These are phyloP conservation scores for Orchestia grillus DNA, from an alignment of 1,140 invertebrate genomes.

Conservation along the genomic window DNA sequence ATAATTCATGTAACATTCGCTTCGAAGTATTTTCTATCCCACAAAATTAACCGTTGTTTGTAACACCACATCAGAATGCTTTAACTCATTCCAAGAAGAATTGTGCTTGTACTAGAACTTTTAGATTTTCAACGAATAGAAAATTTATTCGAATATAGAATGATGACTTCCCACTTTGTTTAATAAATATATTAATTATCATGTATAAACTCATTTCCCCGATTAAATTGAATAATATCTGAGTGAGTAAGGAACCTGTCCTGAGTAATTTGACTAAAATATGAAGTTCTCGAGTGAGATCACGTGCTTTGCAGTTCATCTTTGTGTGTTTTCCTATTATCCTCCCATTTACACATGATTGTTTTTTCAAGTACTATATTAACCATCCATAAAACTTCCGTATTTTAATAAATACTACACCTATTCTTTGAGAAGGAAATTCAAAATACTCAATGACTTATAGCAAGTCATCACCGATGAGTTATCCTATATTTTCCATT, in stretches of 20 bases:
- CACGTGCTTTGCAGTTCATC: too few relatives aligned
- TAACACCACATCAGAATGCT: background rate
- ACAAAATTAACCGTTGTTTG: background rate
- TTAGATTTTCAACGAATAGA: background rate
- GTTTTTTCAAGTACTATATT: too few relatives aligned
- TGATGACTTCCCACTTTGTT: background rate
- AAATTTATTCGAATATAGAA: background rate
- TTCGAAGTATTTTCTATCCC: background rate
- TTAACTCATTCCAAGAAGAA: background rate
- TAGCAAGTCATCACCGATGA: too few relatives aligned
- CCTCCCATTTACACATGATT: too few relatives aligned
- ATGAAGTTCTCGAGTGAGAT: background rate
- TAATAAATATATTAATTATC: background rate
- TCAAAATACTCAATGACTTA: too few relatives aligned
- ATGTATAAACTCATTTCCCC: background rate
- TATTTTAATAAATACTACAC: too few relatives aligned
- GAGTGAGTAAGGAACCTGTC: background rate
- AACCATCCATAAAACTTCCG: too few relatives aligned
- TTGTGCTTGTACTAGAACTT: background rate
- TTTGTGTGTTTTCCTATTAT: too few relatives aligned
- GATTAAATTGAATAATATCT: background rate
- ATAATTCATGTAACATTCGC: background rate
- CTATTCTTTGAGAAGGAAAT: too few relatives aligned
- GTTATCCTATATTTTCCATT: too few relatives aligned
- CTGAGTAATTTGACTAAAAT: background rate